phyloP scores from a whole-genome alignment of 2,797 vertebrate species.

The Todus mexicanus region DNA sequence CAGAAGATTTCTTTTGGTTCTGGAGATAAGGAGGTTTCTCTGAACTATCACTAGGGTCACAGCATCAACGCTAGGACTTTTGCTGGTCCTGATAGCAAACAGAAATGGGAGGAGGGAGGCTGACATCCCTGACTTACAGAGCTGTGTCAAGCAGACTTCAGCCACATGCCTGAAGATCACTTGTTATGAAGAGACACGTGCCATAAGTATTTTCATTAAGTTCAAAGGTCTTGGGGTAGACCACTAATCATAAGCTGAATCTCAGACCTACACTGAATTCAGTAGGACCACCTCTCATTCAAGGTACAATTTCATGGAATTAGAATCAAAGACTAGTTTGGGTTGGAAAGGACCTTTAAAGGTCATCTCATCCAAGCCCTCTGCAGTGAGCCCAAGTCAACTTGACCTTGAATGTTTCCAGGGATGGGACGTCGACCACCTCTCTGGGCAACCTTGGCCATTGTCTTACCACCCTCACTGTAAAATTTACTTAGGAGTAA shows the following conservation, averaged over 20 bases:
- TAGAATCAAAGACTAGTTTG: background rate
- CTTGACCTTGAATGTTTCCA: background rate
- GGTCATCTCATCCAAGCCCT: background rate
- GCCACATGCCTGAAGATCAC: background rate
- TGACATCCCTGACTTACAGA: background rate
- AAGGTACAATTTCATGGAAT: background rate
- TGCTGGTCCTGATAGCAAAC: background rate
- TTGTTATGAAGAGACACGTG: background rate
- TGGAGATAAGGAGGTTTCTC: background rate
- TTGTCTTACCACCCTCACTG: background rate
- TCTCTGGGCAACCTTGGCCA: background rate
- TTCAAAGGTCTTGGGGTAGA: background rate
- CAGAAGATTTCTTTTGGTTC: slow-evolving; percentile 1
- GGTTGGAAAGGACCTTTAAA: background rate
- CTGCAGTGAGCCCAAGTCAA: background rate
- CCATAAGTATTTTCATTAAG: background rate
- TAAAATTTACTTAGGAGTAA: background rate
- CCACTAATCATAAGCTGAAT: background rate
- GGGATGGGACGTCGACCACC: background rate
- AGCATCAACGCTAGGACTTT: background rate
- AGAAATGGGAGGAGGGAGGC: background rate
- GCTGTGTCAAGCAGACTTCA: background rate
- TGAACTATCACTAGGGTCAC: background rate
- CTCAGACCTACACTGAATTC: background rate
- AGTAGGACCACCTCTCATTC: background rate